Conservation (phyloP, 2,888 invertebrate species). For the Hyppa rectilinea region DNA sequence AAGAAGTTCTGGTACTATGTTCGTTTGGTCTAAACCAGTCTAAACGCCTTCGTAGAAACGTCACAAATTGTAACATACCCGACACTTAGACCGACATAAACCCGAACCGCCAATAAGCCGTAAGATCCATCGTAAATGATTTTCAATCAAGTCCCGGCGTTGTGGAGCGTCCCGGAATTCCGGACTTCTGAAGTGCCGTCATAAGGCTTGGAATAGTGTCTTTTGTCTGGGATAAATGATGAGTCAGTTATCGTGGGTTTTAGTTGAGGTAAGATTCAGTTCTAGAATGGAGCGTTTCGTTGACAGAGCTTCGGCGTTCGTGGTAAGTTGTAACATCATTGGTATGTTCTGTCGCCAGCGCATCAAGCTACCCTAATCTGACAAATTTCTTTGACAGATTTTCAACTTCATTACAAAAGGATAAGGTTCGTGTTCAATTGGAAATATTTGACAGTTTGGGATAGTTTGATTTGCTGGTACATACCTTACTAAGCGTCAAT, state of each 20-base stretch:
- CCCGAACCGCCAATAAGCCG: slow-evolving; percentile 29
- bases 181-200: slow-evolving; percentile 33
- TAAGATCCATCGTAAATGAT: slow-evolving; percentile 64
- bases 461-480: no score
- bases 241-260: slow-evolving; percentile 19
- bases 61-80: slow-evolving; percentile 13
- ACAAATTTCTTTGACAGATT: no score
- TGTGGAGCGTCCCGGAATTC: slow-evolving; percentile 14
- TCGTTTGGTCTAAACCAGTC: no score
- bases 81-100: slow-evolving; percentile 28
- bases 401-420: no score
- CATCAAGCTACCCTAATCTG: no score
- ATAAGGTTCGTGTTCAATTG: no score
- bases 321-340: neutral
- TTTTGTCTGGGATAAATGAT: slow-evolving; percentile 54
- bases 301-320: neutral
- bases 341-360: neutral
- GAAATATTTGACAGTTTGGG: no score
- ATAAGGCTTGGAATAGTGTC: slow-evolving; percentile 46
- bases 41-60: no score
- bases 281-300: neutral
- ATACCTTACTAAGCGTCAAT: no score
- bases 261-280: neutral
- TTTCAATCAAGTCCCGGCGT: slow-evolving; percentile 67
- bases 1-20: no score